A percentile compares a stretch with the other conserved stretches of the same genome.
phyloP scores from a whole-genome alignment of 2,888 invertebrate species.

The Apamea epomidion region DNA sequence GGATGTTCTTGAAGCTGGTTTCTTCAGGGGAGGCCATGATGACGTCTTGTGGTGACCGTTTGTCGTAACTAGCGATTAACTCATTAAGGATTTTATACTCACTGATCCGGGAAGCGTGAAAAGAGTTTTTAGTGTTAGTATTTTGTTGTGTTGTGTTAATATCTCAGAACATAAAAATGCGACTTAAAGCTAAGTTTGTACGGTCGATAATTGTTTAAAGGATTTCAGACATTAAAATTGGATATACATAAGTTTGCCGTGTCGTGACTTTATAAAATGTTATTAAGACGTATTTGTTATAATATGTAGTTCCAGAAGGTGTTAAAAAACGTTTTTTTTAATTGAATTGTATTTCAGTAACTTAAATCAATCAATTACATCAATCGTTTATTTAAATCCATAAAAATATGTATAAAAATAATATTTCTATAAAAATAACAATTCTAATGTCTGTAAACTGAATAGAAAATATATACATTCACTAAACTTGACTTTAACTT shows the following conservation, averaged over 20 bases:
- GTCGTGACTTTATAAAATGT: background rate
- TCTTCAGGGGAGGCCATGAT: conserved; percentile 88
- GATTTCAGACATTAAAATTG: background rate
- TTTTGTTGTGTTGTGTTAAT: conserved; percentile 24
- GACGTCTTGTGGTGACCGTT: conserved; percentile 87
- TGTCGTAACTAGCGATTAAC: conserved; percentile 78
- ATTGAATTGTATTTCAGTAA: background rate
- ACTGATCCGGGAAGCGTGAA: conserved; percentile 79
- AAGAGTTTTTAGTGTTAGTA: conserved; percentile 63
- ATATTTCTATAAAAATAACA: conserved; percentile 6
- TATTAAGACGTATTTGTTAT: background rate
- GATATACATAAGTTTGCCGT: background rate
- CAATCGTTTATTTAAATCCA: conserved; percentile 13
- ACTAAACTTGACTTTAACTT: background rate
- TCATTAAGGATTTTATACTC: conserved; percentile 86
- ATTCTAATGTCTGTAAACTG: background rate
- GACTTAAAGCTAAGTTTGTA: background rate
- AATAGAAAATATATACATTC: conserved; percentile 1
- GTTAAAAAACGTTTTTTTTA: background rate
- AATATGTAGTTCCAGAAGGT: background rate
- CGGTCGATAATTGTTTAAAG: background rate
- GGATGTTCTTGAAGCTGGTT: conserved; percentile 84
- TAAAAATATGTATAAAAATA: conserved; percentile 24
- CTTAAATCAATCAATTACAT: too few species aligned
- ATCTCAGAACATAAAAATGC: conserved; percentile 17